Conservation (phyloP, 1,140 invertebrate genomes). For the Pseudomyrmex pallidus region DNA sequence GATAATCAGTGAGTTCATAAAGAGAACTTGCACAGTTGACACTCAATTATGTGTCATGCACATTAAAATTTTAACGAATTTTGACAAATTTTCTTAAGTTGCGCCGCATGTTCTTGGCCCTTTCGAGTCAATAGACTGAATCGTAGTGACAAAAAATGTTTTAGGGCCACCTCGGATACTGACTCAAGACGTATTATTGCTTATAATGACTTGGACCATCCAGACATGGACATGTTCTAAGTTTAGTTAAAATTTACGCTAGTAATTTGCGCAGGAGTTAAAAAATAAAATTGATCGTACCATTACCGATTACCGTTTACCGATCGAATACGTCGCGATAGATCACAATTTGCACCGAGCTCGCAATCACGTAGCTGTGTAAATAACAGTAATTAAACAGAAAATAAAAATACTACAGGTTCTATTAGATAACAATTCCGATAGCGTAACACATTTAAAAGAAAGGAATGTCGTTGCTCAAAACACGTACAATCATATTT, state of each 20-base stretch:
- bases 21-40: too few species aligned
- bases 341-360: constrained; percentile 96
- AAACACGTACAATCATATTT: too few species aligned
- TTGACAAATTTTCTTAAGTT: too few species aligned
- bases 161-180: constrained; percentile 87
- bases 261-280: constrained; percentile 13
- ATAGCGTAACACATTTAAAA: constrained; percentile 56
- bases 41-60: too few species aligned
- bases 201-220: constrained; percentile 94
- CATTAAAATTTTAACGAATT: too few species aligned
- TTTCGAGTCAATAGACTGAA: constrained; percentile 32
- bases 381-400: constrained; percentile 10
- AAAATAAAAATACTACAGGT: constrained; percentile 9
- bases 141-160: constrained; percentile 66
- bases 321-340: constrained; percentile 95
- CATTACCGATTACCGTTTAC: constrained; percentile 94
- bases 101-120: not conserved
- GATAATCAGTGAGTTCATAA: not conserved
- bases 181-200: constrained; percentile 90
- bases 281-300: not conserved
- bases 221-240: constrained; percentile 90
- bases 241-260: constrained; percentile 63
- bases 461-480: not conserved
- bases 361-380: constrained; percentile 94
- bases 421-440: constrained; percentile 29